A percentile compares a stretch with the other conserved stretches of the same genome.
Conservation (phyloP, 2,797 vertebrate genomes). For the Eurystomus glaucurus region DNA sequence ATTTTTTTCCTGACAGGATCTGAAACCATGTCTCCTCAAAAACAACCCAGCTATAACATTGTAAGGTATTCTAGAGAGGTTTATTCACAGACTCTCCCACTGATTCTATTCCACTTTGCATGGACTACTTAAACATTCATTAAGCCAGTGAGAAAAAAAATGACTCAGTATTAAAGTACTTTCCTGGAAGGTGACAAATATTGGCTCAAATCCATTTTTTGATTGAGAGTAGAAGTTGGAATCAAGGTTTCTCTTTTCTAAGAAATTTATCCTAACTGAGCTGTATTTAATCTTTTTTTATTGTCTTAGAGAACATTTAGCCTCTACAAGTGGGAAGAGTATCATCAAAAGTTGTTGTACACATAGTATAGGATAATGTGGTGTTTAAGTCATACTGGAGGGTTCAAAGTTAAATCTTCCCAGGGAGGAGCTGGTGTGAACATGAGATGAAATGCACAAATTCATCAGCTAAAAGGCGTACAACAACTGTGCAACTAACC, state of each 20-base stretch:
- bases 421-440: not conserved
- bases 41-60: not conserved
- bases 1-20: not conserved
- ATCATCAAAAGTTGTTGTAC: not conserved
- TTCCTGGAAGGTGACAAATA: constrained; percentile 47
- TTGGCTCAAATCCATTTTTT: constrained; percentile 10
- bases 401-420: not conserved
- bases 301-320: not conserved
- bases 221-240: not conserved
- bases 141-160: constrained; percentile 45
- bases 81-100: constrained; percentile 9
- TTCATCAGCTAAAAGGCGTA: constrained; percentile 26
- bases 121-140: constrained; percentile 56
- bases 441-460: not conserved
- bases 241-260: not conserved
- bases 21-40: not conserved
- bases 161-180: constrained; percentile 34
- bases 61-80: not conserved
- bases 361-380: accelerated
- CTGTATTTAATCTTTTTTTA: not conserved
- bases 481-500: not conserved
- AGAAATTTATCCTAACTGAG: not conserved
- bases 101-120: constrained; percentile 15
- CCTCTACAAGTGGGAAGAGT: not conserved
- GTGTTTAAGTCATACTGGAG: not conserved